These are phyloP conservation scores for Canis aureus DNA, from an alignment of 2,113 vertebrate genomes.

Conservation along the genomic window DNA sequence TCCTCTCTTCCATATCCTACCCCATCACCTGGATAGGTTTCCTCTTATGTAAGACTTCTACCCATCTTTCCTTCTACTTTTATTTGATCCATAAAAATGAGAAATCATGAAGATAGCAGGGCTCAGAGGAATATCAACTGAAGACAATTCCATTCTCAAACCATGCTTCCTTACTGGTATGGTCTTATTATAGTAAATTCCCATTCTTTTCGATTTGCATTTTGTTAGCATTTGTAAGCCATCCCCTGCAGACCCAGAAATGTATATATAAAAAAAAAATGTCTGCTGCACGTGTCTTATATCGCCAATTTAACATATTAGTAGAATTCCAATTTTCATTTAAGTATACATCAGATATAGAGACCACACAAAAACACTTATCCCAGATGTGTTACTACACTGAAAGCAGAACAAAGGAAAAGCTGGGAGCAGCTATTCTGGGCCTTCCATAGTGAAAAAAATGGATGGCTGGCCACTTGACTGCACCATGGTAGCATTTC, in stretches of 20 bases:
- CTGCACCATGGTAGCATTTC: slow-evolving; percentile 69
- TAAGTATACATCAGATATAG: background rate
- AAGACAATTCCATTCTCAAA: background rate
- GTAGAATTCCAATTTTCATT: background rate
- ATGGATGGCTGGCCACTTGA: slow-evolving; percentile 61
- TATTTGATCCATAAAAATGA: background rate
- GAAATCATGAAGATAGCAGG: background rate
- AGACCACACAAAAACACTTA: slow-evolving; percentile 61
- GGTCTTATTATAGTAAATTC: background rate
- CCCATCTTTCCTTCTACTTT: background rate
- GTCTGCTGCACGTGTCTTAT: background rate
- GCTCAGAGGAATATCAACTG: background rate
- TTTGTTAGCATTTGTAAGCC: background rate
- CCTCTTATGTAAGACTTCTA: background rate
- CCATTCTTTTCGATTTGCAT: background rate
- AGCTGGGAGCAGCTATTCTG: slow-evolving; percentile 79
- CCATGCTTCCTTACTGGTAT: background rate
- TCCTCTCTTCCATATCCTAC: background rate
- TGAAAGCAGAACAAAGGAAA: slow-evolving; percentile 25
- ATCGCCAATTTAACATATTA: background rate
- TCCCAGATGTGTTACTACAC: slow-evolving; percentile 44
- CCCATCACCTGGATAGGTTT: background rate
- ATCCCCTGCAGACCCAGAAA: background rate
- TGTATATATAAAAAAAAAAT: background rate
- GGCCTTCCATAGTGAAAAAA: slow-evolving; percentile 78